Base-by-base conservation (phyloP, 53 echinoderm and acorn worm genomes). In the Luidia sarsii region DNA sequence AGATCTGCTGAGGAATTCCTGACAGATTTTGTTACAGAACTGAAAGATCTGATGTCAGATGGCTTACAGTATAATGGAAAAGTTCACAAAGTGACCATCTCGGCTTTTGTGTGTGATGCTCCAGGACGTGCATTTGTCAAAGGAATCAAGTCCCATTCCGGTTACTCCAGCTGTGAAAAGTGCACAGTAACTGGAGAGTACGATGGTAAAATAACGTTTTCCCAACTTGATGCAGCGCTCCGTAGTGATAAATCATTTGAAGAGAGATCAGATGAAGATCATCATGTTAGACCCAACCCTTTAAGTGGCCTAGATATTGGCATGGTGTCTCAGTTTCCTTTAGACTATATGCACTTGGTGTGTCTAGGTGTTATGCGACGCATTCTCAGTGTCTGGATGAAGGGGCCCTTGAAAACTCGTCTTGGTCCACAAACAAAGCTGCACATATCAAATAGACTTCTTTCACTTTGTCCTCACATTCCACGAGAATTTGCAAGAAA, bases 311-410 rank as follows among this genome's bases (percentile, higher is more conserved):
- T 89, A 48, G 41, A 70, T 23, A 25, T 85, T 32, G 85, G 73
- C 48, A 70, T 89, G 80, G 81, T 89, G 16, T 57, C 77, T n/a
- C 50, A 50, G 29, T 85, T 89, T 71, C 84, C 80, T 24, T 46
- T 64, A 35, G 90, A 89, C 32, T 85, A 85, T 25, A 89, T 89
- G 90, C 90, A 89, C 54, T 71, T 89, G 68, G 85, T 89, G 1
- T 80, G 85, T 80, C 70, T 89, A 3, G 90, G 90, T 36, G 85
- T 80, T 8, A 80, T 70, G 64, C 81, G 67, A 55, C 72, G 82
- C 18, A 24, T 90, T 25, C 41, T 90, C 11, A 46, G 33, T 35
- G 57, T 82, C 19, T 90, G 90, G 90, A 65, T 68, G 2, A 90
- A 77, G 75, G 90, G 90, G 10, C 90, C 83, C 10, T 68, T 86